phyloP scores from a whole-genome alignment of 2,888 invertebrate genomes.

The Nemoura dubitans region DNA sequence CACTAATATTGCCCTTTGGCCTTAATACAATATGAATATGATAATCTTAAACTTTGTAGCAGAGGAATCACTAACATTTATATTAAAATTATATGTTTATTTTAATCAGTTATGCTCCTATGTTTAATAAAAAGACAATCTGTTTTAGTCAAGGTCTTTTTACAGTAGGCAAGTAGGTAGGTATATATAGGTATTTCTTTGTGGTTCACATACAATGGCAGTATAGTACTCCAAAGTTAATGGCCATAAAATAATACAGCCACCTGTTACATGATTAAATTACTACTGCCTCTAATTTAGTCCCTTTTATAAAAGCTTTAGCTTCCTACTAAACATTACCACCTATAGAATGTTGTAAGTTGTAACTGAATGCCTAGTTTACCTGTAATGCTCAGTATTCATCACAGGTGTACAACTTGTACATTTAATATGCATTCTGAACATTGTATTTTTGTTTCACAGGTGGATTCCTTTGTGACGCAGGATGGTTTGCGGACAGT shows the following conservation, averaged over 20 bases:
- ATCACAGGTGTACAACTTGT: neutral
- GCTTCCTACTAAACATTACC: neutral
- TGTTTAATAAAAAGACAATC: neutral
- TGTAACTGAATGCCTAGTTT: neutral
- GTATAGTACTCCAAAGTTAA: too few relatives aligned
- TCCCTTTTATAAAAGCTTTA: neutral
- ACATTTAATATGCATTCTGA: neutral
- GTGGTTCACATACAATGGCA: neutral
- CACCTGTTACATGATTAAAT: neutral
- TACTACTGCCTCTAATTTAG: neutral
- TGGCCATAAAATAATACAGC: too few relatives aligned
- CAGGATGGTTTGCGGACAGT: conserved; percentile 86
- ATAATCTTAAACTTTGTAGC: neutral
- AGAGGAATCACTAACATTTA: neutral
- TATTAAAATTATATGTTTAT: neutral
- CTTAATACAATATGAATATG: neutral
- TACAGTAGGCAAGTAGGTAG: too few relatives aligned
- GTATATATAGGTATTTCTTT: neutral
- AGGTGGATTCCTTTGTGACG: conserved; percentile 86
- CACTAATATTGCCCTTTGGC: neutral
- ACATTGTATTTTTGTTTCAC: conserved; percentile 52
- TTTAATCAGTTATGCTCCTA: neutral
- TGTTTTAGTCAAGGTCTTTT: neutral
- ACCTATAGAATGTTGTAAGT: too few relatives aligned
- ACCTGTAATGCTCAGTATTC: neutral